Evolutionary conservation across 2,797 vertebrate genomes (phyloP).

Genomic region (Malurus splendens): DNA sequence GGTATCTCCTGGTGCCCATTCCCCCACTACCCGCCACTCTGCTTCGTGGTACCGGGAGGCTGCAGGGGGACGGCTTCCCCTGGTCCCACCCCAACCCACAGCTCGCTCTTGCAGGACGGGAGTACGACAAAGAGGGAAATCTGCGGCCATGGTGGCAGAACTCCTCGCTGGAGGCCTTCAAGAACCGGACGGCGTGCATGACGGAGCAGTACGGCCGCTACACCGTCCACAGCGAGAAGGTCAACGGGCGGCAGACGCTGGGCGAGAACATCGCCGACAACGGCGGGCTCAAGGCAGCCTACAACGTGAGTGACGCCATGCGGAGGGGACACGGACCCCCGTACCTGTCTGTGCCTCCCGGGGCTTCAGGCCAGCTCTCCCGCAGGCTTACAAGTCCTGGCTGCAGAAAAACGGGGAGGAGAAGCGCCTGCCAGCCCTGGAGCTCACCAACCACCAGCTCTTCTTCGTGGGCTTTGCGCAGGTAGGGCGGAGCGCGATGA

Average conservation of each 20-base stretch:
- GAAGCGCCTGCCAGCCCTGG: slow-evolving; percentile 86
- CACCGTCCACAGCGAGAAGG: slow-evolving; percentile 85
- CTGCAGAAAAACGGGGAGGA: slow-evolving; percentile 84
- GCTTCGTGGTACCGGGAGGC: neutral
- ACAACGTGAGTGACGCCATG: slow-evolving; percentile 76
- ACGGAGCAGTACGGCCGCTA: slow-evolving; percentile 87
- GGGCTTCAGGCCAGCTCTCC: neutral
- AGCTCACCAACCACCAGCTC: slow-evolving; percentile 91
- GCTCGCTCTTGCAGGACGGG: slow-evolving; percentile 75
- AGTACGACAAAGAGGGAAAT: slow-evolving; percentile 96
- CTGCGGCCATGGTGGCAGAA: slow-evolving; percentile 96
- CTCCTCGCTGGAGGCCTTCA: slow-evolving; percentile 88
- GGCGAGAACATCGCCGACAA: slow-evolving; percentile 98
- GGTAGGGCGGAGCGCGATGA: slow-evolving; percentile 57
- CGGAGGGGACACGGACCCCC: accelerated
- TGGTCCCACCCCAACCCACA: neutral
- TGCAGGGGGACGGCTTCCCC: neutral
- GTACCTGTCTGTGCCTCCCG: neutral
- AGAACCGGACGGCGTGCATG: slow-evolving; percentile 90
- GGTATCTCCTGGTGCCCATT: neutral
- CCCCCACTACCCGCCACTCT: neutral
- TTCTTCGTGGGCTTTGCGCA: slow-evolving; percentile 97
- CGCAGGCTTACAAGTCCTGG: slow-evolving; percentile 89
- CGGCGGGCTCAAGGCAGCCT: slow-evolving; percentile 92
- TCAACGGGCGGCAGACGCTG: slow-evolving; percentile 92